A percentile compares a stretch with the other conserved stretches of the same genome.
These are phyloP conservation scores for Pangasius larnaudii DNA, from an alignment of 2,797 vertebrate species.

Conservation along the genomic window DNA sequence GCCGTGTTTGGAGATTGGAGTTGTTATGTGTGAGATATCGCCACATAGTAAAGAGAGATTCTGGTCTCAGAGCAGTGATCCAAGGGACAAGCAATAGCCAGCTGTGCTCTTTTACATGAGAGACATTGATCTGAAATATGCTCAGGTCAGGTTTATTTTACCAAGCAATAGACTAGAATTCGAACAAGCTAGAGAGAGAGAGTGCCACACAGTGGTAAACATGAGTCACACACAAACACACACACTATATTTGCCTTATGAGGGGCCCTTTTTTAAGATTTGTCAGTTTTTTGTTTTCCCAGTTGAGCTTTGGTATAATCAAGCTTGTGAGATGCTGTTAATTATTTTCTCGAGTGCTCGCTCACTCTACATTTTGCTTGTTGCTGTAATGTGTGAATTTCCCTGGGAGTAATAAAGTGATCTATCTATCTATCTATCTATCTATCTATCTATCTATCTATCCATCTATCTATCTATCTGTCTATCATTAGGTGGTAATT, in stretches of 20 bases:
- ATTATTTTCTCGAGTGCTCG: background rate
- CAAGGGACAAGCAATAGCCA: slow-evolving; percentile 68
- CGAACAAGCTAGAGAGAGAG: slow-evolving; percentile 54
- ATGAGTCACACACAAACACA: background rate
- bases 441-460: background rate
- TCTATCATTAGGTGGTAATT: background rate
- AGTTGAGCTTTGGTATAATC: slow-evolving; percentile 54
- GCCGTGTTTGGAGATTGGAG: background rate
- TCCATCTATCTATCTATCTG: background rate
- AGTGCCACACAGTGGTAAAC: slow-evolving; percentile 79
- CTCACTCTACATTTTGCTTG: no score
- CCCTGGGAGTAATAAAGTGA: no score
- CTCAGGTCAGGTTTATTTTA: slow-evolving; percentile 31
- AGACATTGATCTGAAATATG: slow-evolving; percentile 65
- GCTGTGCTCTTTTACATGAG: slow-evolving; percentile 75
- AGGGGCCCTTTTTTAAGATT: background rate
- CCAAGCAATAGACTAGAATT: slow-evolving; percentile 56
- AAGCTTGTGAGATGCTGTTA: background rate
- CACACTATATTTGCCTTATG: background rate
- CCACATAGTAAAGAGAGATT: slow-evolving; percentile 60
- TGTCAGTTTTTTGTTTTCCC: slow-evolving; percentile 40
- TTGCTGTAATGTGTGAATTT: no score
- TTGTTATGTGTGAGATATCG: slow-evolving; percentile 45
- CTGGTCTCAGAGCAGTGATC: slow-evolving; percentile 67
- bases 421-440: no score